These are phyloP conservation scores for Nannoperca obscura DNA, from an alignment of 2,797 vertebrate species.

Conservation along the genomic window DNA sequence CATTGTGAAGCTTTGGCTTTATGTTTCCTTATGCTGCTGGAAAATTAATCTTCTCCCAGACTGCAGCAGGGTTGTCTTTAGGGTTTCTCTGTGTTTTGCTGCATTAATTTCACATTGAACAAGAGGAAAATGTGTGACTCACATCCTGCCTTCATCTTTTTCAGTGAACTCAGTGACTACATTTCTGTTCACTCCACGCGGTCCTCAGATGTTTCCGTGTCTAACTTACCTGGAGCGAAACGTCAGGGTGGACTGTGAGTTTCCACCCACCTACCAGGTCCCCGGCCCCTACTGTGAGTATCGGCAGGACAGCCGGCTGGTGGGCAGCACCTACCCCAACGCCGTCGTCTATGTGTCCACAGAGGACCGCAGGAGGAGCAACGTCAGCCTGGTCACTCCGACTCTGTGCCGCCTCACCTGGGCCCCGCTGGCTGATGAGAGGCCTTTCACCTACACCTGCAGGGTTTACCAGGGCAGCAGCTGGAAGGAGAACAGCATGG, in stretches of 20 bases:
- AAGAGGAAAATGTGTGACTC: neutral
- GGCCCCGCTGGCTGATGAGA: slow-evolving; percentile 85
- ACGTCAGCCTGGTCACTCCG: slow-evolving; percentile 83
- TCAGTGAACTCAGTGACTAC: slow-evolving; percentile 72
- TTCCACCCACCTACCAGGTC: slow-evolving; percentile 79
- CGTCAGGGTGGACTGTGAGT: slow-evolving; percentile 87
- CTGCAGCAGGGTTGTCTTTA: neutral
- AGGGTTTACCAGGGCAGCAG: slow-evolving; percentile 84
- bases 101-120: neutral
- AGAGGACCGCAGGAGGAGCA: slow-evolving; percentile 84
- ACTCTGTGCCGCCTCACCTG: slow-evolving; percentile 86
- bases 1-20: slow-evolving; percentile 5
- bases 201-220: slow-evolving; percentile 88
- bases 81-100: neutral
- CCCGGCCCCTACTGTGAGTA: slow-evolving; percentile 87
- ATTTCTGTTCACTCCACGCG: slow-evolving; percentile 82
- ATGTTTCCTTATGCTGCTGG: neutral
- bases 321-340: slow-evolving; percentile 86
- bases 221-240: slow-evolving; percentile 86
- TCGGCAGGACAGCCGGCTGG: slow-evolving; percentile 86
- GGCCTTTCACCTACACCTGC: slow-evolving; percentile 87
- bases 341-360: slow-evolving; percentile 75
- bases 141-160: slow-evolving; percentile 37
- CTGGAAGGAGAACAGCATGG: slow-evolving; percentile 89
- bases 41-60: neutral